Percentiles rank a stretch among this genome's conserved stretches.
phyloP scores from a whole-genome alignment of 2,113 vertebrate genomes.

The Sinocyclocheilus maitianheensis region DNA sequence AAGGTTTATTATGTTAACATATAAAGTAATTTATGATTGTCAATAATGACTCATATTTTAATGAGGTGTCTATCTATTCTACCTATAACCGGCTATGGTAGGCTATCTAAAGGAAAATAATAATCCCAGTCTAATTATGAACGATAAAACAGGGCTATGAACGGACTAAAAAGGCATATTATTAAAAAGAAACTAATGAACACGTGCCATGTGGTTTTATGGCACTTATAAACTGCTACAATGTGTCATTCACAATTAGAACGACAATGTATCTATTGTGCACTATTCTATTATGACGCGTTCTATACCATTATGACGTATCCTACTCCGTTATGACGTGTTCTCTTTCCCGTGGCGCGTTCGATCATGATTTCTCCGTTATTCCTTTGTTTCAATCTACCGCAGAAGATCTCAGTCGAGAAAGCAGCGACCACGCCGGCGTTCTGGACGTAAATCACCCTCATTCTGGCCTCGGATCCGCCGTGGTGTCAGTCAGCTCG shows the following conservation, averaged over 20 bases:
- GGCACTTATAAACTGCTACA: conserved; percentile 41
- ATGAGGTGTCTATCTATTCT: conserved; percentile 56
- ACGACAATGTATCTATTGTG: conserved; percentile 31
- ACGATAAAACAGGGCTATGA: conserved; percentile 51
- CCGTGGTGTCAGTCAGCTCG: conserved; percentile 70
- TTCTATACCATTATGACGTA: conserved; percentile 36
- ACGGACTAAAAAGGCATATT: conserved; percentile 54
- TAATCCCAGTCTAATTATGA: conserved; percentile 46
- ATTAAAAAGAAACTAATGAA: conserved; percentile 51
- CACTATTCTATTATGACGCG: conserved; percentile 29
- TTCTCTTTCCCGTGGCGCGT: conserved; percentile 61
- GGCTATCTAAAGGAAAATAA: conserved; percentile 52
- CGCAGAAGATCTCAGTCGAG: conserved; percentile 67
- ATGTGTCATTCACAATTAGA: conserved; percentile 44
- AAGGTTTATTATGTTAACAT: conserved; percentile 63
- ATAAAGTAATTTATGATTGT: conserved; percentile 70
- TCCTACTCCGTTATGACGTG: conserved; percentile 42
- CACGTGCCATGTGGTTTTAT: conserved; percentile 39
- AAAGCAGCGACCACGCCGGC: conserved; percentile 80
- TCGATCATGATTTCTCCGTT: conserved; percentile 53
- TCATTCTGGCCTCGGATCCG: conserved; percentile 76
- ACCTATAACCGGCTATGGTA: conserved; percentile 63
- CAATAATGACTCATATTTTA: conserved; percentile 66
- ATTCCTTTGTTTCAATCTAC: conserved; percentile 59
- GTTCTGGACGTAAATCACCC: conserved; percentile 76